These are phyloP conservation scores for Python bivittatus DNA, from an alignment of 2,113 vertebrate species.

Conservation along the genomic window DNA sequence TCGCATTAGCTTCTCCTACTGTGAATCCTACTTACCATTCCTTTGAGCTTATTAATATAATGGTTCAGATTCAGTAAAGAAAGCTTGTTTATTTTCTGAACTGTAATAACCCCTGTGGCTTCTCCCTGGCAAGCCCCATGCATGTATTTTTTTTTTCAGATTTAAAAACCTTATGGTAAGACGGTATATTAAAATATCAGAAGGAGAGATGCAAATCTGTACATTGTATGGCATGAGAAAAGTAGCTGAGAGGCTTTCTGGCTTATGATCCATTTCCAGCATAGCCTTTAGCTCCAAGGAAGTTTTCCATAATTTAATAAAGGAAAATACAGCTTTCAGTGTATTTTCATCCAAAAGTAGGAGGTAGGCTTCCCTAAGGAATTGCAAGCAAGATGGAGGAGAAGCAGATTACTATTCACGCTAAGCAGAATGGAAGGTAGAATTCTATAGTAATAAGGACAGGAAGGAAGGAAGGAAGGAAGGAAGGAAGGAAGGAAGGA, in stretches of 20 bases:
- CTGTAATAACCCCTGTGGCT: not conserved
- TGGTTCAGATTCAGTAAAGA: not conserved
- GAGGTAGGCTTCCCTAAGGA: slow-evolving; percentile 6
- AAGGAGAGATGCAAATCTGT: not conserved
- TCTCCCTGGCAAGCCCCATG: not conserved
- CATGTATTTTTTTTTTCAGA: not conserved
- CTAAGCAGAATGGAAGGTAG: not conserved
- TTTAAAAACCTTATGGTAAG: not conserved
- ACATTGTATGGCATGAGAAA: not conserved
- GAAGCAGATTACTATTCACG: not conserved
- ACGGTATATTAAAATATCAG: not conserved
- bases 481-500: not conserved
- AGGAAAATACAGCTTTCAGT: not conserved
- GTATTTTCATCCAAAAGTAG: slow-evolving; percentile 11
- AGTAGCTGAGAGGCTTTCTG: not conserved
- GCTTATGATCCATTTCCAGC: not conserved
- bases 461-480: not conserved
- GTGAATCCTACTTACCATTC: not conserved
- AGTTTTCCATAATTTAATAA: slow-evolving; percentile 20
- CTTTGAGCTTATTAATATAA: not conserved
- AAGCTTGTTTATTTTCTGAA: not conserved
- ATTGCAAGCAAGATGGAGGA: not conserved
- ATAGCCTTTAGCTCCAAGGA: slow-evolving; percentile 17
- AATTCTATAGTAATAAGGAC: not conserved
- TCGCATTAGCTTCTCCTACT: not conserved